Evolutionary conservation across 1,140 invertebrate genomes (phyloP), one percentile per base, ranked within the genome.

Genomic region (Trinorchestia longiramus): DNA sequence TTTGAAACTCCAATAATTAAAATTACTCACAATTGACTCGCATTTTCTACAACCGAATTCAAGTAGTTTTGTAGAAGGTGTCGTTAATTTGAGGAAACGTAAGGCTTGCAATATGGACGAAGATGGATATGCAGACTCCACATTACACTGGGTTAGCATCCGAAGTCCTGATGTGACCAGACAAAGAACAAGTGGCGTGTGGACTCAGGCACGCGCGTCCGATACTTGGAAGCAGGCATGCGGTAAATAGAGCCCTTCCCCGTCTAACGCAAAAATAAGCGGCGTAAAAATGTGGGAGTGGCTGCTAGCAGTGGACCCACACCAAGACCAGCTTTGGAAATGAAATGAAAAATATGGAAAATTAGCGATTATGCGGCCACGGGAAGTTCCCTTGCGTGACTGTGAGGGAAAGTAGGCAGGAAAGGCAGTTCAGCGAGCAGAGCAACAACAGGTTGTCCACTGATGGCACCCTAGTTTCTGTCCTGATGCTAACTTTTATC

Each of bases 341-440:
- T 43, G 43, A 45, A 45, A 94, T 94, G 92, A 94, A 94, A 94
- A 94, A 19, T 45, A 40, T 94, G 92, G 92, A 94, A 94, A 47
- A 94, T 94, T 94, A 40, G 43, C 40, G 44, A 43, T 47, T 23
- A 40, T 23, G 92, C 92, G n/a, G 43, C 44, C 6, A 47, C 40
- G 92, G 92, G 88, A 90, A 90, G 8, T 94, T 94, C 92, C 92
- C 92, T 40, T 94, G 92, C 92, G 44, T 47, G 92, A 94, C 40
- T 47, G 92, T 44, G 92, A 94, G 92, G 44, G 92, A 94, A 94
- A 94, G 92, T 44, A 94, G 92, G 92, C 92, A 94, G 92, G 92
- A 94, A 92, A 43, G 88, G 88, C 88, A 45, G 44, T 19, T 8
- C 43, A 47, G 90, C 90, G 90, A 28, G 15, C 43, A 11, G 17